Percentiles rank a stretch among this genome's conserved stretches.
Evolutionary conservation across 2,113 vertebrate genomes (phyloP).

Genomic region (Pitta sordida): DNA sequence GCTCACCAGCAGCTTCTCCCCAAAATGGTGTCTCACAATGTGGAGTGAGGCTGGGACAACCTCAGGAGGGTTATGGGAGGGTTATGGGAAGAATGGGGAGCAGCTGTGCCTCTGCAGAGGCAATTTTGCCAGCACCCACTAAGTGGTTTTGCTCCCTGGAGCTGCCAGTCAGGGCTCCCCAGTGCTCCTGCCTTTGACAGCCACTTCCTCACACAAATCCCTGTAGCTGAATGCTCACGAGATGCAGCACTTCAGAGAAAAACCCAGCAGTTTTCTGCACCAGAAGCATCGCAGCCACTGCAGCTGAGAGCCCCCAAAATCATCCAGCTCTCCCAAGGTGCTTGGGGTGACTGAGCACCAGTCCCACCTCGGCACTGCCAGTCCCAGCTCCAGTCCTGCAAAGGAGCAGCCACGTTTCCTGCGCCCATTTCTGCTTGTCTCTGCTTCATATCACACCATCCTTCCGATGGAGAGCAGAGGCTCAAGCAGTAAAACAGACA

Average conservation of each 20-base stretch:
- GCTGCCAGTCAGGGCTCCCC: neutral
- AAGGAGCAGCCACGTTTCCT: neutral
- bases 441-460: neutral
- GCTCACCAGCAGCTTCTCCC: neutral
- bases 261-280: neutral
- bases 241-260: neutral
- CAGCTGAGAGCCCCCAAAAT: neutral
- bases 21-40: accelerated
- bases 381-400: neutral
- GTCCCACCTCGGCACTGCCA: neutral
- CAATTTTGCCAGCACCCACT: neutral
- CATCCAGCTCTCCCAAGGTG: accelerated
- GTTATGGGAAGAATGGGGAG: neutral
- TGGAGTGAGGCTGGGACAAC: accelerated
- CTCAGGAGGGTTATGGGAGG: accelerated
- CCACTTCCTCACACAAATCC: neutral
- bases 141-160: neutral
- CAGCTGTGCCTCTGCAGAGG: neutral
- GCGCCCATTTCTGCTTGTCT: neutral
- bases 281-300: neutral
- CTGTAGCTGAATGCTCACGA: accelerated
- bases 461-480: neutral
- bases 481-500: neutral
- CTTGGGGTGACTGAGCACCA: neutral
- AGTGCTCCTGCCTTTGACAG: neutral